Evolutionary conservation across 2,113 vertebrate genomes (phyloP), one percentile per base, ranked within the genome.

Genomic region (Campylomormyrus numenius): DNA sequence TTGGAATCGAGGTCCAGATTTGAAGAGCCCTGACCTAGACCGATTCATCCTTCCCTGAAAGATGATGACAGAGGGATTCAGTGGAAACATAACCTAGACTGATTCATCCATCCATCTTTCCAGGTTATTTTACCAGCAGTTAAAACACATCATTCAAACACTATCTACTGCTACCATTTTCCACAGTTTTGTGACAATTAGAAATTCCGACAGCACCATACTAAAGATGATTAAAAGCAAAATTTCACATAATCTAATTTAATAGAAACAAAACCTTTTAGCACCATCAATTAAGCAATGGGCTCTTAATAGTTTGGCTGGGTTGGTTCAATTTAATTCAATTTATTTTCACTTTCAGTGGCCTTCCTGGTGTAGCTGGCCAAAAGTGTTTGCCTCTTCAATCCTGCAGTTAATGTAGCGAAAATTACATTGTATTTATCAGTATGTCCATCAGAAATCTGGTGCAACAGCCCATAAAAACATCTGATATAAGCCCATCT

Each of bases 11-110:
- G 50, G 50, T 52, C 50, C 50, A 52, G 0, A 52, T 52, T 52
- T 52, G 50, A 52, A 52, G 3, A 52, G 13, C 50, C 50, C 50
- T 50, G 49, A 50, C 49, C 49, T 52, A 52, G 50, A 98, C 97
- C 4, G 97, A 98, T 94, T 98, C 97, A 91, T 96, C 96, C 92
- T 97, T 97, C 92, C 97, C 98, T 99, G 92, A 45, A 58, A 85
- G 5, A 24, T 50, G 90, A 91, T 87, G 48, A 92, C 50, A 45
- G 83, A 85, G 66, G n/a, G 19, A 56, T 86, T 86, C 45, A 84
- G 19, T 0, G 1, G 5, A 45, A 21, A 39, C 39, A 45, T 21
- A 2, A 42, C 77, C 19, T 17, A 24, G 15, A 83, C 77, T 1
- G 31, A 84, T 21, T 24, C 39, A 0, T 46, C 42, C 39, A 21